phyloP scores from a whole-genome alignment of 2,888 invertebrate genomes.

The Venustoraphidia nigricollis region DNA sequence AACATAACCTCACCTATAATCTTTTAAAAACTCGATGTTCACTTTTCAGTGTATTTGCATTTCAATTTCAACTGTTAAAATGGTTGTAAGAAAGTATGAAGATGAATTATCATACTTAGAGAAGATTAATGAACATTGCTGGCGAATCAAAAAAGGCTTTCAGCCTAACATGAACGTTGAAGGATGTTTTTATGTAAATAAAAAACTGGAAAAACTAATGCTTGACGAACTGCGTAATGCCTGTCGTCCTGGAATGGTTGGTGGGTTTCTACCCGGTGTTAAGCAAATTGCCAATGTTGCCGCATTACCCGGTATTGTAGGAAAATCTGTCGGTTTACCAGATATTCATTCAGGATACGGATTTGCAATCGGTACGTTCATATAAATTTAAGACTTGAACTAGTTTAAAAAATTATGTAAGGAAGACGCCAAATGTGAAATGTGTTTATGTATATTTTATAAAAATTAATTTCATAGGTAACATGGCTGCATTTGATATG shows the following conservation, averaged over 20 bases:
- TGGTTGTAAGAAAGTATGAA: conserved; percentile 82
- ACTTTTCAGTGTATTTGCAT: no score
- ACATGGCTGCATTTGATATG: conserved; percentile 99
- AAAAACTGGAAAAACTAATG: conserved; percentile 83
- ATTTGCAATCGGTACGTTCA: conserved; percentile 77
- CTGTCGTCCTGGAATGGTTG: conserved; percentile 76
- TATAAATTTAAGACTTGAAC: not conserved
- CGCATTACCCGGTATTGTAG: conserved; percentile 92
- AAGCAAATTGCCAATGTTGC: conserved; percentile 99
- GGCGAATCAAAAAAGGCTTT: conserved; percentile 96
- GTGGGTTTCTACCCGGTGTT: conserved; percentile 95
- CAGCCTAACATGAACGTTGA: conserved; percentile 99
- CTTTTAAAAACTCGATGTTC: no score
- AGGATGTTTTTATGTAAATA: conserved; percentile 93
- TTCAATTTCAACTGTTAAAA: conserved; percentile 25
- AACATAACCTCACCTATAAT: no score
- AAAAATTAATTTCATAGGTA: conserved; percentile 38
- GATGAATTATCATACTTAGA: conserved; percentile 91
- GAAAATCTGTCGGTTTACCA: conserved; percentile 82
- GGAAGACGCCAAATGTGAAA: not conserved
- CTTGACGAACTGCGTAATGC: conserved; percentile 88
- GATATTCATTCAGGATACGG: conserved; percentile 99
- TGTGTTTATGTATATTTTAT: conserved; percentile 11
- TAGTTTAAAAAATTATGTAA: not conserved
- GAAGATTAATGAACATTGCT: conserved; percentile 66